Percentiles rank a stretch among this genome's conserved stretches.
Evolutionary conservation across 2,888 invertebrate species (phyloP).

Genomic region (Pocota personata): DNA sequence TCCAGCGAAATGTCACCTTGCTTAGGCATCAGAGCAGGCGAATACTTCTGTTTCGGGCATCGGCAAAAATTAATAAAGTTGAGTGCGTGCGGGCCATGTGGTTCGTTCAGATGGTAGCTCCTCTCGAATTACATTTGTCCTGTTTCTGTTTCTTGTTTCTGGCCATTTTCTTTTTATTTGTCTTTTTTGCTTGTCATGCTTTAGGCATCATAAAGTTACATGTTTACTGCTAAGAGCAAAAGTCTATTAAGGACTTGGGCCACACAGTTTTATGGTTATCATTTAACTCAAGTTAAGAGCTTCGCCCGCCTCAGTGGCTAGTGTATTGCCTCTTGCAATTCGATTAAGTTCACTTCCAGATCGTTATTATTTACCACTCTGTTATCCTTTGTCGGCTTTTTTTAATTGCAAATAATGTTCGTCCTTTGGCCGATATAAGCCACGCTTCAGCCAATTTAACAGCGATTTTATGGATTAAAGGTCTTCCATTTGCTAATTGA

Average conservation of each 20-base stretch:
- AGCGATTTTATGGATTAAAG: conserved; percentile 62
- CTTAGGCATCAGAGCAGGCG: not conserved
- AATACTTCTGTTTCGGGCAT: not conserved
- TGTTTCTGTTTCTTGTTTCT: conserved; percentile 22
- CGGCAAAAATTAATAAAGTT: conserved; percentile 58
- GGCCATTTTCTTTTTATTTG: conserved; percentile 34
- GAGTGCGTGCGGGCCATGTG: conserved; percentile 61
- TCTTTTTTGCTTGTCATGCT: conserved; percentile 42
- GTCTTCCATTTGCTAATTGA: conserved; percentile 70
- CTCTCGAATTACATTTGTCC: conserved; percentile 48
- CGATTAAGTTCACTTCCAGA: conserved; percentile 51
- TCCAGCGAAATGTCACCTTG: conserved; percentile 35
- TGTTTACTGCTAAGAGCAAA: conserved; percentile 63
- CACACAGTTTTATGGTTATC: conserved; percentile 63
- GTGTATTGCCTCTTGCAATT: conserved; percentile 43
- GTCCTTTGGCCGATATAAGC: conserved; percentile 31
- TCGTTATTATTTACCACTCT: conserved; percentile 54
- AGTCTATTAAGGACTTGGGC: conserved; percentile 62
- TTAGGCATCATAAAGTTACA: conserved; percentile 57
- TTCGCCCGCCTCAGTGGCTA: not conserved
- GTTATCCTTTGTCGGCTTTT: conserved; percentile 57
- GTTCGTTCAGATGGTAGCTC: not conserved
- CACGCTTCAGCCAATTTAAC: conserved; percentile 58
- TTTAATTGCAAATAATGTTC: conserved; percentile 58
- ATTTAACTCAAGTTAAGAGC: conserved; percentile 56